Percentiles rank a stretch among this genome's conserved stretches.
Evolutionary conservation across 53 echinoderm and acorn worm species (phyloP).

Genomic region (Holothuria scabra): DNA sequence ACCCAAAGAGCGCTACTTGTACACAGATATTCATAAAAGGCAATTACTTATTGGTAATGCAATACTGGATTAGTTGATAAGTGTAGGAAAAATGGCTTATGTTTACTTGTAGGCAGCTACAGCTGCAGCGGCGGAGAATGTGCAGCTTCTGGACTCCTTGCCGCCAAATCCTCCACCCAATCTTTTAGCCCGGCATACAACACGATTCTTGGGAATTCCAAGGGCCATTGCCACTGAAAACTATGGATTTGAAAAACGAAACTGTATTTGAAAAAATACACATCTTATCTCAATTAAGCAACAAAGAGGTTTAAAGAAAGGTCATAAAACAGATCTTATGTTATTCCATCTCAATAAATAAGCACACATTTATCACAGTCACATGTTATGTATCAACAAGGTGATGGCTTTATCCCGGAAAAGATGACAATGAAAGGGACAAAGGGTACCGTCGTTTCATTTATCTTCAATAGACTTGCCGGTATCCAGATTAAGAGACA

Average conservation of each 20-base stretch:
- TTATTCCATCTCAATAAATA: too few relatives aligned
- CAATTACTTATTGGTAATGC: neutral
- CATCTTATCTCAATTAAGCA: too few relatives aligned
- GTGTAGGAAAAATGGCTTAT: neutral
- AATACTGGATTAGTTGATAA: neutral
- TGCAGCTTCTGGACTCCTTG: conserved; percentile 53
- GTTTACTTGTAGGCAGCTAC: conserved; percentile 90
- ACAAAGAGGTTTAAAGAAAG: too few relatives aligned
- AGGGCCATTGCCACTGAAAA: conserved; percentile 64
- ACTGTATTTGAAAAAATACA: too few relatives aligned
- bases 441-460: too few relatives aligned
- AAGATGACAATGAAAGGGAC: too few relatives aligned
- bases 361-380: too few relatives aligned
- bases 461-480: too few relatives aligned
- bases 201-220: conserved; percentile 70
- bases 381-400: too few relatives aligned
- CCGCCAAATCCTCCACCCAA: conserved; percentile 93
- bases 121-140: conserved; percentile 65
- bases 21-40: neutral
- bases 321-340: too few relatives aligned
- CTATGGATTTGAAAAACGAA: conserved; percentile 15
- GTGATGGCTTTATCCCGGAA: too few relatives aligned
- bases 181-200: conserved; percentile 69
- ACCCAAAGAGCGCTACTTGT: neutral
- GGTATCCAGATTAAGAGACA: too few relatives aligned